A percentile compares a stretch with the other conserved stretches of the same genome.
Evolutionary conservation across 1,140 invertebrate genomes (phyloP).

Genomic region (Temnothorax longispinosus): DNA sequence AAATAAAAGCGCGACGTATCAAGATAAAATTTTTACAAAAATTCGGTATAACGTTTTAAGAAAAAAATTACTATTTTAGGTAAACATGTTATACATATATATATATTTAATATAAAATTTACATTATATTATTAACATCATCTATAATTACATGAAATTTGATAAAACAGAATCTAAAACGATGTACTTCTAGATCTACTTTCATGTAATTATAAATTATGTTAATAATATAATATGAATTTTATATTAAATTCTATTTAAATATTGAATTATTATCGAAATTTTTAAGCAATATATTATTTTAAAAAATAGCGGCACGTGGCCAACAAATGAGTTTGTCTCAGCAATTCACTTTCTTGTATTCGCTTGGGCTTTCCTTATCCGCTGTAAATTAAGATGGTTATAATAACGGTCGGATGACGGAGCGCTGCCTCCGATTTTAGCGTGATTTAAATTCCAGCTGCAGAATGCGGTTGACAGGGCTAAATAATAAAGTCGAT

Average conservation of each 20-base stretch:
- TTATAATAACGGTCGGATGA: conserved; percentile 29
- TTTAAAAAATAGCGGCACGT: background rate
- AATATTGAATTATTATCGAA: background rate
- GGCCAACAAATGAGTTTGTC: background rate
- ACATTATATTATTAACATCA: no score
- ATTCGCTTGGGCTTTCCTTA: background rate
- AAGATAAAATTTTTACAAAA: background rate
- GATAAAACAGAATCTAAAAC: no score
- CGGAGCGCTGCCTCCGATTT: conserved; percentile 36
- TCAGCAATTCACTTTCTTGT: background rate
- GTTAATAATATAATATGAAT: background rate
- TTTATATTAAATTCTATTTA: background rate
- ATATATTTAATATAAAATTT: no score
- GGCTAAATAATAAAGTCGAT: conserved; percentile 62
- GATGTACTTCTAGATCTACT: no score
- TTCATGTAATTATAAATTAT: background rate
- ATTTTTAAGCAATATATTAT: background rate
- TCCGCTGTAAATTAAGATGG: conserved; percentile 41
- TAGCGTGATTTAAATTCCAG: conserved; percentile 49
- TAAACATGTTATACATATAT: background rate
- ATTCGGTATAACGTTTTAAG: background rate
- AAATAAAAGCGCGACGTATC: background rate
- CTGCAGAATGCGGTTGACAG: conserved; percentile 58
- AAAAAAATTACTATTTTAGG: background rate
- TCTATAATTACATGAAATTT: no score